Percentiles rank a stretch among this genome's conserved stretches.
Conservation (phyloP, 1,140 invertebrate species). For the Pachyrhynchus sulphureomaculatus region DNA sequence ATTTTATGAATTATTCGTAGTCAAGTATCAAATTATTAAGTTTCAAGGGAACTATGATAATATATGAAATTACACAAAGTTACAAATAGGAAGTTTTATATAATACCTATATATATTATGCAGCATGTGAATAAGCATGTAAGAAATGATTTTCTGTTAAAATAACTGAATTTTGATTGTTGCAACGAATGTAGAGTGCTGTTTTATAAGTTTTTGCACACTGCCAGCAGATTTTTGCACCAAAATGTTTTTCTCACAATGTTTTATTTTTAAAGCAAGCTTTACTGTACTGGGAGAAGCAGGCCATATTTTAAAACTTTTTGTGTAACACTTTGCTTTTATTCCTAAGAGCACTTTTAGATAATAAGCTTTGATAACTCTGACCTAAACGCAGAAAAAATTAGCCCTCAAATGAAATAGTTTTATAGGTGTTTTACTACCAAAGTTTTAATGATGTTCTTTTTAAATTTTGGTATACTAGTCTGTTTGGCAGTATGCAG, state of each 20-base stretch:
- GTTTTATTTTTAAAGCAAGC: conserved; percentile 30
- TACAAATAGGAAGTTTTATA: no score
- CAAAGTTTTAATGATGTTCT: conserved; percentile 1
- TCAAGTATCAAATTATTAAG: no score
- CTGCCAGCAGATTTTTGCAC: conserved; percentile 34
- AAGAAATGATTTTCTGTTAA: background rate
- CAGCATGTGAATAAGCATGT: conserved; percentile 21
- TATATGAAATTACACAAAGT: no score
- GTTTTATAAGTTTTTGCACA: conserved; percentile 32
- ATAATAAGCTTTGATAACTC: conserved; percentile 32
- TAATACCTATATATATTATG: background rate
- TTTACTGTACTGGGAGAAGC: conserved; percentile 8
- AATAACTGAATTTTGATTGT: conserved; percentile 5
- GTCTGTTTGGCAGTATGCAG: conserved; percentile 29
- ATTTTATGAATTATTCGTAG: no score
- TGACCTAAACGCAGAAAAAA: conserved; percentile 14
- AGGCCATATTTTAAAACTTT: conserved; percentile 12
- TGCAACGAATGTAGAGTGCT: conserved; percentile 19
- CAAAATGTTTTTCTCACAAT: conserved; percentile 18
- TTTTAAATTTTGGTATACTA: conserved; percentile 1
- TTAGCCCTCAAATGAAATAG: conserved; percentile 6
- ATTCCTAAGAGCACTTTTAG: conserved; percentile 29
- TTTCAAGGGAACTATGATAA: no score
- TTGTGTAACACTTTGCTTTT: conserved; percentile 29
- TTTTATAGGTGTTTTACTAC: conserved; percentile 10